Base-by-base conservation (phyloP, 2,888 invertebrate species). In the Agonopterix heracliana region DNA sequence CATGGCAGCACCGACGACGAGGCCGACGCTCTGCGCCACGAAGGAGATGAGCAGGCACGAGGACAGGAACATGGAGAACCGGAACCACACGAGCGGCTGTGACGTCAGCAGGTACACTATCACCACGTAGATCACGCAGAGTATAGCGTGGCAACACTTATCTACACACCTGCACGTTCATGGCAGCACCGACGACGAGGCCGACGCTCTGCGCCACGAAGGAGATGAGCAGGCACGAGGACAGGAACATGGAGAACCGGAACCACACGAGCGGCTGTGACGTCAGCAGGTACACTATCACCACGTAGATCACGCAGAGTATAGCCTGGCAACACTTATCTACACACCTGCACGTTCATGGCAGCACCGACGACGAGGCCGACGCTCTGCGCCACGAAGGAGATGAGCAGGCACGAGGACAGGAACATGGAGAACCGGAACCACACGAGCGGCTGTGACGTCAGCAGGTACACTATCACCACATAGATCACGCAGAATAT, bases 191-290 rank as follows among this genome's bases (percentile, higher is more conserved):
- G 5, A 98, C 97, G 0, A 98, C 95, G 2, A 98, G 90, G 2
- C 98, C 98, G 7, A 98, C 95, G 62, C 97, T 97, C 86, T 98
- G 98, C 34, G 98, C 98, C 47, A 98, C 98, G 70, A 98, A 96
- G 0, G 97, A 95, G 57, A 98, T 97, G 68, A 97, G 90, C 44
- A 97, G 91, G 66, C 97, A 96, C 10, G 98, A 93, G 1, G 92
- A 90, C 55, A 97, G 89, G 89, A 98, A 98, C 95, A 98, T 96
- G 17, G 93, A 89, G 82, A 95, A 98, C 48, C 98, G 91, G 78
- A 90, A 90, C 59, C 92, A 83, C 64, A 96, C 97, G 56, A 93
- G 90, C 1, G 98, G 98, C 85, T 98, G 98, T 48, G 96, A 94
- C 52, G 98, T 98, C 92, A 98, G 93, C 84, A 96, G 94, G 81